Evolutionary conservation across 2,113 vertebrate species (phyloP).

Genomic region (Engraulis encrasicolus): DNA sequence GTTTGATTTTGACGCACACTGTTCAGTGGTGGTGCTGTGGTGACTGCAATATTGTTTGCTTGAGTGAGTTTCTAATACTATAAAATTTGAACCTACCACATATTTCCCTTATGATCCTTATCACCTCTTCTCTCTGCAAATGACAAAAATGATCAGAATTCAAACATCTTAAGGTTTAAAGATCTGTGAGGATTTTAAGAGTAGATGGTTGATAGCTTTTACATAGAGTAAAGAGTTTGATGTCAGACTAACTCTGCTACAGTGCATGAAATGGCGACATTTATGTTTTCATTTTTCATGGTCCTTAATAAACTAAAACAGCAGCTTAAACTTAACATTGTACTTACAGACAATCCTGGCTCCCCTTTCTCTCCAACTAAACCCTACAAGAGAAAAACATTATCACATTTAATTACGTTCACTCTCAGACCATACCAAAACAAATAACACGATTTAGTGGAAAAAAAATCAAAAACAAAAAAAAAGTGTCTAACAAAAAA

Average conservation of each 20-base stretch:
- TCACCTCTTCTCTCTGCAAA: constrained; percentile 84
- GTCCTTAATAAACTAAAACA: too few relatives aligned
- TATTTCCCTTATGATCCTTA: constrained; percentile 84
- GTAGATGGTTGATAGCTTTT: background rate
- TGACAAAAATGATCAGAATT: too few relatives aligned
- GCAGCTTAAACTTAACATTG: too few relatives aligned
- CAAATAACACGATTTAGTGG: too few relatives aligned
- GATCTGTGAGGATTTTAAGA: background rate
- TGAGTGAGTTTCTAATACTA: background rate
- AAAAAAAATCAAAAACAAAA: too few relatives aligned
- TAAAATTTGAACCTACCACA: constrained; percentile 78
- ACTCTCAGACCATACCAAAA: too few relatives aligned
- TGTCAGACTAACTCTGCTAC: too few relatives aligned
- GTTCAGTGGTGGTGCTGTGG: too few relatives aligned
- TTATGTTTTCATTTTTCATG: too few relatives aligned
- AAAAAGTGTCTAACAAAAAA: too few relatives aligned
- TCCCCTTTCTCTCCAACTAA: constrained; percentile 80
- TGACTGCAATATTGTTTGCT: background rate
- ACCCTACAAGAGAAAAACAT: constrained; percentile 70
- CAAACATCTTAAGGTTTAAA: background rate
- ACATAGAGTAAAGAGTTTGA: background rate
- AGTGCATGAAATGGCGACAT: too few relatives aligned
- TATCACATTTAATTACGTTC: background rate
- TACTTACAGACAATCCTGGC: constrained; percentile 81
- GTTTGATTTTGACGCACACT: too few relatives aligned